Evolutionary conservation across 1,140 invertebrate genomes (phyloP).

Genomic region (Drosophila cardini): DNA sequence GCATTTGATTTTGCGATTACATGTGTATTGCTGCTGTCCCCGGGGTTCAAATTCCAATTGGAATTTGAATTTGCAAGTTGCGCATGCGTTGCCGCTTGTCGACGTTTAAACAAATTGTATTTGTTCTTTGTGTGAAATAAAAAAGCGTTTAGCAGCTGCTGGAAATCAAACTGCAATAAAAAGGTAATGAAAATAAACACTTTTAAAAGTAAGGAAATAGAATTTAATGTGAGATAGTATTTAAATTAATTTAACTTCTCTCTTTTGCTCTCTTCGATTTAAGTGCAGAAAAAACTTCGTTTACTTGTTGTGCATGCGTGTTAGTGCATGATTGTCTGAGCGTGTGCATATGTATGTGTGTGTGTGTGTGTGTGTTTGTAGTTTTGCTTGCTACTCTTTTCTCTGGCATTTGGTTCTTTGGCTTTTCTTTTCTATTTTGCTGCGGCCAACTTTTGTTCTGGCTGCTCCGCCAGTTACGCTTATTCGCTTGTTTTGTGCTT

Average conservation of each 20-base stretch:
- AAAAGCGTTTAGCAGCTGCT: conserved; percentile 11
- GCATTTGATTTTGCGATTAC: conserved; percentile 51
- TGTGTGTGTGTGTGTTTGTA: conserved; percentile 23
- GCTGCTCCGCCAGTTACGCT: conserved; percentile 60
- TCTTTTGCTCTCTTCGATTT: conserved; percentile 18
- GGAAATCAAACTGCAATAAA: conserved; percentile 7
- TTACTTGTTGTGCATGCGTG: conserved; percentile 15
- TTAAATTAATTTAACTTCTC: conserved; percentile 17
- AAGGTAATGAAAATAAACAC: conserved; percentile 37
- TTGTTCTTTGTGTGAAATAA: conserved; percentile 17
- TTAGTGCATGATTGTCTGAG: conserved; percentile 2
- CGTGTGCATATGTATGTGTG: conserved; percentile 3
- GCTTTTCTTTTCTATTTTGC: conserved; percentile 58
- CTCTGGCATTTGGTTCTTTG: conserved; percentile 46
- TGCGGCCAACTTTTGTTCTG: conserved; percentile 50
- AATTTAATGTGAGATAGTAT: conserved; percentile 13
- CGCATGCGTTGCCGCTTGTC: conserved; percentile 55
- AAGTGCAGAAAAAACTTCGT: conserved; percentile 39
- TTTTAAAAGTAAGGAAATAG: conserved; percentile 22
- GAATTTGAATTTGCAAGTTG: conserved; percentile 43
- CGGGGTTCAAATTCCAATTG: conserved; percentile 74
- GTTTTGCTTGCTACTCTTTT: conserved; percentile 30
- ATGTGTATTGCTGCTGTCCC: conserved; percentile 30
- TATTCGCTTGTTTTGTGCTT: conserved; percentile 63
- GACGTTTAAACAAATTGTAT: conserved; percentile 8